Percentiles rank a stretch among this genome's conserved stretches.
Conservation (phyloP, 35 echinoderm and acorn worm species). For the Holothuria glaberrima region DNA sequence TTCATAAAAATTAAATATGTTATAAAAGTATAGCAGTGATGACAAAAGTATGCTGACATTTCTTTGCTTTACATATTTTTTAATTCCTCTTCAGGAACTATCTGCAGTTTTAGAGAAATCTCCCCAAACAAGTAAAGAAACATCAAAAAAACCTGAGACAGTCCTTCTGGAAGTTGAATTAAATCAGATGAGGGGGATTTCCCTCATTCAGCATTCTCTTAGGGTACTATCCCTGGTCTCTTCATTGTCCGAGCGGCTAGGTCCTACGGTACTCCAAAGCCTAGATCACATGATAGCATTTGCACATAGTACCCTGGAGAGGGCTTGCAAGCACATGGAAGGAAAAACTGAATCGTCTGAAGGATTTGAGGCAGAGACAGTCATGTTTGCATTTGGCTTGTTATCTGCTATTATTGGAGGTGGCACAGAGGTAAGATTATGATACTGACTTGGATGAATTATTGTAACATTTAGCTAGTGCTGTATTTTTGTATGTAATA, state of each 20-base stretch:
- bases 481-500: not conserved
- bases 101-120: constrained; percentile 38
- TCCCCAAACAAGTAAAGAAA: not conserved
- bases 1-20: no score
- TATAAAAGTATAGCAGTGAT: no score
- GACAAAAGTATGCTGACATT: no score
- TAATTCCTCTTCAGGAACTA: constrained; percentile 51
- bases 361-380: constrained; percentile 82
- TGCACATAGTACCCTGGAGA: constrained; percentile 73
- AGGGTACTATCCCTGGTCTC: constrained; percentile 71
- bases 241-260: constrained; percentile 70
- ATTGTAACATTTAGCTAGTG: not conserved
- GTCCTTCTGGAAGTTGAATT: constrained; percentile 60
- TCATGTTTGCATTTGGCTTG: constrained; percentile 79
- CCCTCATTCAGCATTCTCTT: constrained; percentile 58
- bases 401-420: constrained; percentile 65
- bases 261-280: constrained; percentile 75
- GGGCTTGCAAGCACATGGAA: constrained; percentile 64
- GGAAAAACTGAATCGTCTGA: constrained; percentile 6
- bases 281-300: constrained; percentile 80
- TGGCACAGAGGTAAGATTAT: constrained; percentile 59
- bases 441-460: not conserved
- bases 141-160: not conserved
- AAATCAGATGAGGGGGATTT: constrained; percentile 29
- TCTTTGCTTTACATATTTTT: not conserved